Evolutionary conservation across 23 tunicate genomes (phyloP).

Genomic region (Styela clava): DNA sequence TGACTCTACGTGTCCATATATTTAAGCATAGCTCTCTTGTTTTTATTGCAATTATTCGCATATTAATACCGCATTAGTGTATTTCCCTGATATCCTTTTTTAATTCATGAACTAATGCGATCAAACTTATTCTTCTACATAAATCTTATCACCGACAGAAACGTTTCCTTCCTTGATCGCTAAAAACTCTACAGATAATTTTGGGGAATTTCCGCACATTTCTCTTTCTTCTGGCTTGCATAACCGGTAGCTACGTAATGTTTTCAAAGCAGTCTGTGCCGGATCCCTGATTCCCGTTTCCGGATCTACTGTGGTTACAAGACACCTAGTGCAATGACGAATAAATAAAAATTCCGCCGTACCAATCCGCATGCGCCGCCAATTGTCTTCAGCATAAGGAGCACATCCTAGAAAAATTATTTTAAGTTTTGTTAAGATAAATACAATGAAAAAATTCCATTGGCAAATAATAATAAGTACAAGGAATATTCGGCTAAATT

Average conservation of each 20-base stretch:
- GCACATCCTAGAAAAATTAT: not conserved
- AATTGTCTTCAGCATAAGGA: constrained; percentile 4
- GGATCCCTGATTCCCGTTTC: constrained; percentile 27
- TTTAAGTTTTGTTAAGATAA: too few relatives aligned
- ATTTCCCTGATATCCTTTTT: too few relatives aligned
- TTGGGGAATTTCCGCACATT: constrained; percentile 21
- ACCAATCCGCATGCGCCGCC: not conserved
- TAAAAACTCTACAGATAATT: constrained; percentile 22
- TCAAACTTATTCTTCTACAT: constrained; percentile 18
- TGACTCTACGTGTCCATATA: too few relatives aligned
- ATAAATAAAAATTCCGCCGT: not conserved
- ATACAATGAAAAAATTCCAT: too few relatives aligned
- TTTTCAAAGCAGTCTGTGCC: constrained; percentile 36
- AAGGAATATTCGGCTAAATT: too few relatives aligned
- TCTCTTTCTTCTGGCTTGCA: constrained; percentile 5
- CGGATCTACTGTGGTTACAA: constrained; percentile 69
- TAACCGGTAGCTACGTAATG: constrained; percentile 25
- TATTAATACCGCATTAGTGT: too few relatives aligned
- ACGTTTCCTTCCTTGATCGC: constrained; percentile 35
- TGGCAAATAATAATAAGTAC: too few relatives aligned
- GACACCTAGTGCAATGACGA: constrained; percentile 30
- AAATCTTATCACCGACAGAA: constrained; percentile 44
- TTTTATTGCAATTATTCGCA: too few relatives aligned
- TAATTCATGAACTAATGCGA: not conserved
- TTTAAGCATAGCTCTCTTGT: too few relatives aligned